Percentiles rank a stretch among this genome's conserved stretches.
phyloP scores from a whole-genome alignment of 2,113 vertebrate genomes.

The Pao palembangensis region DNA sequence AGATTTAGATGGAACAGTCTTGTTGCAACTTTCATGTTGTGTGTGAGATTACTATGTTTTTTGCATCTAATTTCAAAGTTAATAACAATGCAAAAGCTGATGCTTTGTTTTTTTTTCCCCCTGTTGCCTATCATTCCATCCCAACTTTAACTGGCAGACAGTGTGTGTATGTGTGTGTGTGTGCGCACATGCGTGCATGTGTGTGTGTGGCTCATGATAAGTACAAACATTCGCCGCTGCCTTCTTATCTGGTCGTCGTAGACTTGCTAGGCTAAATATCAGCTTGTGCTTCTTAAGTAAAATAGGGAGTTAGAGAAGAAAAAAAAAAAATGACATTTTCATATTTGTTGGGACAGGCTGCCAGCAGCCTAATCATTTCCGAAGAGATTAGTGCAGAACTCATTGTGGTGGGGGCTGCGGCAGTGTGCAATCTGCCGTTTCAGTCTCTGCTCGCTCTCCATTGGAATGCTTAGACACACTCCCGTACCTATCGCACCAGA shows the following conservation, averaged over 20 bases:
- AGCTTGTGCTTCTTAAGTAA: conserved; percentile 22
- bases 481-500: conserved; percentile 9
- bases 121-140: conserved; percentile 32
- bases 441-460: conserved; percentile 8
- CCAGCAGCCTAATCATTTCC: conserved; percentile 41
- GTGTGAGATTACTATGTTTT: not conserved
- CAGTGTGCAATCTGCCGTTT: conserved; percentile 18
- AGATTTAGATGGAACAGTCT: conserved; percentile 16
- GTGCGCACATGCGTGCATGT: conserved; percentile 28
- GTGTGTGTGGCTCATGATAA: conserved; percentile 69
- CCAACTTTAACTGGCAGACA: conserved; percentile 42
- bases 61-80: not conserved
- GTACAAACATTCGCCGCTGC: conserved; percentile 57
- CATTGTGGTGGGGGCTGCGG: not conserved
- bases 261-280: conserved; percentile 65
- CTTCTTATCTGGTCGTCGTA: conserved; percentile 61
- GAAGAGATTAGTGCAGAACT: conserved; percentile 33
- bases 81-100: conserved; percentile 15
- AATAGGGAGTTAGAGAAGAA: conserved; percentile 38
- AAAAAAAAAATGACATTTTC: conserved; percentile 39
- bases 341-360: conserved; percentile 28
- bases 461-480: not conserved
- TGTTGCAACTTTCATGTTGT: conserved; percentile 10
- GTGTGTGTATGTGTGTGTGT: conserved; percentile 6
- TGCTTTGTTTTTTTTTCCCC: conserved; percentile 30